Evolutionary conservation across 2,113 vertebrate genomes (phyloP), one percentile per base, ranked within the genome.

Genomic region (Ailurus styani): DNA sequence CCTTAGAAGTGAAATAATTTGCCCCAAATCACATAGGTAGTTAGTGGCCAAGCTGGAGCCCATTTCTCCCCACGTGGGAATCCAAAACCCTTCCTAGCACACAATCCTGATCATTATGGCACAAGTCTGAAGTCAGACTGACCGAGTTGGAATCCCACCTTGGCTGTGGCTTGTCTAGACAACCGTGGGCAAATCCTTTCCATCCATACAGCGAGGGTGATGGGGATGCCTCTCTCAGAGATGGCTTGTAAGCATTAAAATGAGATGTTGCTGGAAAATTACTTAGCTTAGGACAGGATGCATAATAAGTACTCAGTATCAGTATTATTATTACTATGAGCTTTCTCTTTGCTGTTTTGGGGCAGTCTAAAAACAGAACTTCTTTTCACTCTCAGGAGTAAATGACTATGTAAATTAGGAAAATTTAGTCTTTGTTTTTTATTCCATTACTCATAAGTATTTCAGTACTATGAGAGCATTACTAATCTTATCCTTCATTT

Each of bases 401-500:
- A 94, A 96, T 84, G 64, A 86, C 40, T 68, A 97, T 97, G 93
- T 95, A 98, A 96, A 97, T 98, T 73, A 93, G 86, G n/a, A 62
- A 62, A 96, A 91, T 88, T 89, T 95, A 93, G 66, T 57, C 86
- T 96, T 91, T 95, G 91, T 90, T 96, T 97, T 89, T 94, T 95
- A 96, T 96, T 91, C 64, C 66, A 97, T 97, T 95, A 96, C 97
- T 98, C 88, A 82, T 89, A 96, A 96, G 81, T 70, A 96, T 98
- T 95, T 98, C 18, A 72, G 93, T 89, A 83, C 62, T 91, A 68
- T 72, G 77, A 95, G 85, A 93, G 77, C 88, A 96, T 95, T 97
- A 94, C 93, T 98, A 96, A 97, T 95, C 97, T 98, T 96, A 96
- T 31, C 81, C 50, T 97, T 94, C 97, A 95, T 57, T 96, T 97